Evolutionary conservation across 1,140 invertebrate genomes (phyloP).

Genomic region (Drosophila arawakana): DNA sequence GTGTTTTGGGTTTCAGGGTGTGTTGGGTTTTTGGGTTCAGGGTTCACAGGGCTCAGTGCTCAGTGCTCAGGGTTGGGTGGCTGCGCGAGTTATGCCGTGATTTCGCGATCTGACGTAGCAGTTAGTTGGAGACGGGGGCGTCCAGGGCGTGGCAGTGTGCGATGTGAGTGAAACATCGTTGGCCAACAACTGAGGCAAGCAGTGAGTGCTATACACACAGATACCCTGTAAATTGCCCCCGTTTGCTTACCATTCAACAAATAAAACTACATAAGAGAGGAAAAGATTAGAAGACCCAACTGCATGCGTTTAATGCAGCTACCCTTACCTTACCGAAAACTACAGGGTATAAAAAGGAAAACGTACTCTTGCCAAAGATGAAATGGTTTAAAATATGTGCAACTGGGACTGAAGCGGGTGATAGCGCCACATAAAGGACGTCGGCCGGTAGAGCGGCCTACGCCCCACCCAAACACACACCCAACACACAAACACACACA

Average conservation of each 20-base stretch:
- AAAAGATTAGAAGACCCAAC: background rate
- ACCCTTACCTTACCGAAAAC: too few species aligned
- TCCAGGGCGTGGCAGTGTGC: slow-evolving; percentile 5
- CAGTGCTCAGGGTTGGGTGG: slow-evolving; percentile 10
- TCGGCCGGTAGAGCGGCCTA: slow-evolving; percentile 30
- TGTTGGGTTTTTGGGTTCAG: background rate
- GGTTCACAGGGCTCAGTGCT: slow-evolving; percentile 4
- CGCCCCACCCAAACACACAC: slow-evolving; percentile 27
- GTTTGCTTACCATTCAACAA: background rate
- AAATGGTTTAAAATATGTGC: slow-evolving; percentile 66
- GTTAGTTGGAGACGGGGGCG: background rate
- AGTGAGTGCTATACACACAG: background rate
- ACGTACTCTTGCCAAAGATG: slow-evolving; percentile 62
- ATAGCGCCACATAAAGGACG: slow-evolving; percentile 27
- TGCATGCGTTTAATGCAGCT: too few species aligned
- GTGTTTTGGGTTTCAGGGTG: slow-evolving; percentile 7
- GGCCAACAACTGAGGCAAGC: slow-evolving; percentile 20
- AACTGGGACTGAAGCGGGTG: slow-evolving; percentile 12
- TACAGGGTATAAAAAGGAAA: slow-evolving; percentile 37
- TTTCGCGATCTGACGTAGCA: slow-evolving; percentile 60
- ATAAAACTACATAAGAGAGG: too few species aligned
- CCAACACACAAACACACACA: slow-evolving; percentile 12
- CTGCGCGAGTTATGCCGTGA: slow-evolving; percentile 58
- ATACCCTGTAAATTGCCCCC: background rate
- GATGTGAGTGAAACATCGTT: slow-evolving; percentile 10